Evolutionary conservation across 2,888 invertebrate genomes (phyloP).

Genomic region (Ischnus inquisitorius): DNA sequence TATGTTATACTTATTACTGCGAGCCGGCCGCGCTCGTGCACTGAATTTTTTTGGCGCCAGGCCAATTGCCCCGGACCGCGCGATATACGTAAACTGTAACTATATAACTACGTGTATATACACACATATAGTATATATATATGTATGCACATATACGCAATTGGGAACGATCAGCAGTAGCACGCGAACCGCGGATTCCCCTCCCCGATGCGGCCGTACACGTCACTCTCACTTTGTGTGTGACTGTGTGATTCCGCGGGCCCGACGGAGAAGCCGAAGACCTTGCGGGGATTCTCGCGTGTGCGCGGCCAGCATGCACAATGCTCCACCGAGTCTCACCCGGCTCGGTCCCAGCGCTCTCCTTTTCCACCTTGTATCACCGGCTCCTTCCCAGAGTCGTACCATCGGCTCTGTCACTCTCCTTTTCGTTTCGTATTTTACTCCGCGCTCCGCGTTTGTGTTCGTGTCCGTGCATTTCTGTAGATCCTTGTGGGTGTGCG

Average conservation of each 20-base stretch:
- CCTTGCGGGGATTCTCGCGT: constrained; percentile 56
- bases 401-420: constrained; percentile 73
- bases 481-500: background rate
- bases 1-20: constrained; percentile 51
- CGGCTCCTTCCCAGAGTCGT: background rate
- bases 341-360: constrained; percentile 51
- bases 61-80: constrained; percentile 41
- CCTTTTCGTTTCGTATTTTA: constrained; percentile 77
- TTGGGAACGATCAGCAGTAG: constrained; percentile 55
- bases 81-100: constrained; percentile 23
- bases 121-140: constrained; percentile 9
- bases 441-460: no score
- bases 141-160: constrained; percentile 39
- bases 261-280: constrained; percentile 37
- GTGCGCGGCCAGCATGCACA: constrained; percentile 57
- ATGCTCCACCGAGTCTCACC: constrained; percentile 40
- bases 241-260: constrained; percentile 12
- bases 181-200: constrained; percentile 60
- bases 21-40: constrained; percentile 41
- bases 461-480: background rate
- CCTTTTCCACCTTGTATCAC: background rate
- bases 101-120: constrained; percentile 8
- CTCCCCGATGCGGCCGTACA: constrained; percentile 35
- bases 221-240: constrained; percentile 63
- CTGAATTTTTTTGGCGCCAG: constrained; percentile 47